These are phyloP conservation scores for Orchestia grillus DNA, from an alignment of 1,140 invertebrate genomes.

Conservation along the genomic window DNA sequence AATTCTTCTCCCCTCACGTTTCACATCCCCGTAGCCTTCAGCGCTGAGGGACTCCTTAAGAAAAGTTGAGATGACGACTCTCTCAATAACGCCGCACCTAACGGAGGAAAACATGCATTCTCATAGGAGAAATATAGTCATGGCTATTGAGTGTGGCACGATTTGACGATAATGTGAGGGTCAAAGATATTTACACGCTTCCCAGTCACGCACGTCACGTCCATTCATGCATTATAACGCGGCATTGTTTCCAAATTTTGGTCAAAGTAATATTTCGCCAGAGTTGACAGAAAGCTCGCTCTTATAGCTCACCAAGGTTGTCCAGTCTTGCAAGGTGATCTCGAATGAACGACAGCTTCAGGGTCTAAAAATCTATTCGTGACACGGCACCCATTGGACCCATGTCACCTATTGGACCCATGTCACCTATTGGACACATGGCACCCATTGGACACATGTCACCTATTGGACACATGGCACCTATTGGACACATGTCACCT, in stretches of 20 bases:
- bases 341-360: neutral
- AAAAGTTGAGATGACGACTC: neutral
- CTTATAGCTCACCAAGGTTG: neutral
- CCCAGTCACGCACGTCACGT: constrained; percentile 27
- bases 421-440: too few species aligned
- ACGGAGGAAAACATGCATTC: neutral
- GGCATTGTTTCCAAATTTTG: constrained; percentile 21
- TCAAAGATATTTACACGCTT: constrained; percentile 19
- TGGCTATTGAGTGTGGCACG: constrained; percentile 13
- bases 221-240: constrained; percentile 30
- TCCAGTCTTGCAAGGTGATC: neutral
- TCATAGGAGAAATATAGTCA: neutral
- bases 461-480: too few species aligned
- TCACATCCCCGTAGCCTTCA: neutral
- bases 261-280: constrained; percentile 4
- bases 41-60: neutral
- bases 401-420: too few species aligned
- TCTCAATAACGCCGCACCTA: neutral
- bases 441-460: too few species aligned
- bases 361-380: neutral
- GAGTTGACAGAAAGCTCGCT: constrained; percentile 5
- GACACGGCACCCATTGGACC: neutral
- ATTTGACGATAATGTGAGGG: constrained; percentile 33
- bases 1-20: neutral
- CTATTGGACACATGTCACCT: too few species aligned